phyloP scores from a whole-genome alignment of 2,797 vertebrate species.

The Takifugu ocellatus region DNA sequence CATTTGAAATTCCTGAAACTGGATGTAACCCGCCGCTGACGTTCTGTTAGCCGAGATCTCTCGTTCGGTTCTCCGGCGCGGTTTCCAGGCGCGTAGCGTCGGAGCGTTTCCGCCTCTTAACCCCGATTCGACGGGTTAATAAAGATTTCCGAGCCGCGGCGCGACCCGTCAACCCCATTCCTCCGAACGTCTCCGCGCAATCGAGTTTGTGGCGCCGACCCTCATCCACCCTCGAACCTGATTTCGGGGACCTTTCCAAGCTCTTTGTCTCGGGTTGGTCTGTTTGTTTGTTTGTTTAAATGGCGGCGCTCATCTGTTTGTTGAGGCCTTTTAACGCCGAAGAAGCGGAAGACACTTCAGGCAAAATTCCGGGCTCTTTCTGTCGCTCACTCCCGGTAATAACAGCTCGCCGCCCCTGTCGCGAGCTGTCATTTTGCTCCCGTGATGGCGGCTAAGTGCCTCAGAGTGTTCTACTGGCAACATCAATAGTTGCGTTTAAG shows the following conservation, averaged over 20 bases:
- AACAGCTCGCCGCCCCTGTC: constrained; percentile 45
- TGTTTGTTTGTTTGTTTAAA: too few relatives aligned
- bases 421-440: constrained; percentile 47
- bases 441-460: constrained; percentile 50
- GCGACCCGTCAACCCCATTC: constrained; percentile 32
- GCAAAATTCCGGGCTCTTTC: neutral
- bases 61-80: constrained; percentile 25
- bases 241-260: too few relatives aligned
- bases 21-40: too few relatives aligned
- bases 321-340: too few relatives aligned
- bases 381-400: constrained; percentile 46
- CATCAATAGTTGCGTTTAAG: constrained; percentile 39
- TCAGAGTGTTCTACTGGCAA: constrained; percentile 30
- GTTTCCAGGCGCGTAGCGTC: constrained; percentile 12
- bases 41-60: too few relatives aligned
- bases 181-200: constrained; percentile 36
- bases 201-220: constrained; percentile 31
- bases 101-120: constrained; percentile 36
- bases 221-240: constrained; percentile 19
- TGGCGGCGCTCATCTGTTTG: too few relatives aligned
- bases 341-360: neutral
- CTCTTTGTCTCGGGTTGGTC: too few relatives aligned
- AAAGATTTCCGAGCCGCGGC: constrained; percentile 36
- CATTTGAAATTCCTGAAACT: too few relatives aligned
- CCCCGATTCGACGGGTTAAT: constrained; percentile 41